Base-by-base conservation (phyloP, 2,888 invertebrate species). In the Campoplex capitator region DNA sequence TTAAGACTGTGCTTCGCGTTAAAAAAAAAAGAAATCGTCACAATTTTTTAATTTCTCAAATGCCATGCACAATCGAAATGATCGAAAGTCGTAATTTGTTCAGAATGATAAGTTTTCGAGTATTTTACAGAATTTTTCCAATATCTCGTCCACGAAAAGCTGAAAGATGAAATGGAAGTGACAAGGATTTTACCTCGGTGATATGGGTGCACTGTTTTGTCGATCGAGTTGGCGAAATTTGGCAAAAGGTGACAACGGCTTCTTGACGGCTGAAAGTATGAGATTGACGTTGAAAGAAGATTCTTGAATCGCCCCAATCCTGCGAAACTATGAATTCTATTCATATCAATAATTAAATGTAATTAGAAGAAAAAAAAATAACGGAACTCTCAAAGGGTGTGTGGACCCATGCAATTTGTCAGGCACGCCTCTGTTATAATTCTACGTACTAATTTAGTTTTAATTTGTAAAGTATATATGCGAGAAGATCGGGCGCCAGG, bases 151-250 rank as follows among this genome's bases (percentile, higher is more conserved):
- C 9, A 42, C 9, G 42, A 42, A 9, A 42, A 9, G 42, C 42
- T 42, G 6, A 9, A 9, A 42, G 7, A 9, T 9, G 38, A 4
- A 42, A 42, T 70, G 35, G 32, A 54, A 35, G 13, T 51, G 65
- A 23, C 23, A 16, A 67, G 67, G 56, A 70, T 70, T 48, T 96
- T 96, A 98, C 98, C 97, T 97, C 95, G 97, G 97, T 92, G 96
- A 96, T 91, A 95, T 95, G 93, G 96, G 96, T 93, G 96, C 96
- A 92, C 97, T 97, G 95, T 97, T 97, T 95, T 98, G 97, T 94
- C 97, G 97, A 95, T 98, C 98, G 95, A 98, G 96, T 95, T 98
- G 98, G 94, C 97, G 97, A 96, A 98, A 98, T 96, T 98, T 98
- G 93, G 98, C 97, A 95, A 98, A 98, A 89, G 98, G 97, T 92